Evolutionary conservation across 2,888 invertebrate species (phyloP), one percentile per base, ranked within the genome.

Genomic region (Timema cristinae): DNA sequence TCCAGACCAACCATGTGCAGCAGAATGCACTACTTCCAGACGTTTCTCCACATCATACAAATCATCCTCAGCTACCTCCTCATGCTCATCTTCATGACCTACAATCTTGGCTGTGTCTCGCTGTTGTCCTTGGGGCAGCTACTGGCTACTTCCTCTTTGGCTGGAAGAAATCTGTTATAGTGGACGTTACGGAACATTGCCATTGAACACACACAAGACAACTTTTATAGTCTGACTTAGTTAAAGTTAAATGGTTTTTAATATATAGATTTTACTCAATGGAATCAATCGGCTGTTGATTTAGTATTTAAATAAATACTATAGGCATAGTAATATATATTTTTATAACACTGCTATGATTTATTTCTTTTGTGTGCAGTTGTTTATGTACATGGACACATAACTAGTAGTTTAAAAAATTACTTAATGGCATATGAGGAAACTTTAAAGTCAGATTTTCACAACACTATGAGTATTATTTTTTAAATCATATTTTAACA

Each of bases 21-120:
- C 78, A 82, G 85, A 78, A 89, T 91, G 81, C 97, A 97, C 82
- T 87, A 88, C 71, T 90, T 91, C 82, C 97, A 97, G 84, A 96
- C 97, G 15, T 83, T 90, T 68, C 87, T 97, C 16, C 97, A 97
- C 81, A 90, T 95, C 75, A 79, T 97, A 32, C 97, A 97, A 84
- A 93, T 97, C 79, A 87, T 94, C 72, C 85, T 97, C 75, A 94
- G 95, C 77, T 97, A 97, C 83, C 91, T 96, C 83, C 86, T 97
- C 68, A 97, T 97, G 97, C 85, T 97, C 81, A 93, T 97, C 77
- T 97, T 97, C 82, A 97, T 97, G 97, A 97, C 97, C 0, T 97
- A 95, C 87, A 97, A 97, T 81, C 90, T 91, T 97, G 95, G 94
- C 86, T 98, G 73, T 96, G 96, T 81, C 81, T 94, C 67, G 94